Base-by-base conservation (phyloP, 92 coral and sea anemone species). In the Paramuricea clavata region DNA sequence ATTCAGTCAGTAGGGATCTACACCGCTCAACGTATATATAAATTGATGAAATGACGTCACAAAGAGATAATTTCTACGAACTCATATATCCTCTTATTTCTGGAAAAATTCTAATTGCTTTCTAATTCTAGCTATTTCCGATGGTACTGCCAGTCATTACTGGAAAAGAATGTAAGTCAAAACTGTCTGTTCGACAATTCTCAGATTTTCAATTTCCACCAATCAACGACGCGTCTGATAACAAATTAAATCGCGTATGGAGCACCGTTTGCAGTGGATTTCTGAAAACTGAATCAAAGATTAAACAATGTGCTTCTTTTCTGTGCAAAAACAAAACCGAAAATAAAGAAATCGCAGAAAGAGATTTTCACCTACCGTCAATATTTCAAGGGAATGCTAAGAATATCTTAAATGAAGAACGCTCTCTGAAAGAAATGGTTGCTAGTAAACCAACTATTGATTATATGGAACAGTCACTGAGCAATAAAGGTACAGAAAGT, bases 131-230 rank as follows among this genome's bases (percentile, higher is more conserved):
- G 22, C 13, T 0, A n/a, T 31, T 34, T 17, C 23, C 57, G 4
- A 79, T 79, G 84, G 84, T 59, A 39, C 56, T 79, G 21, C 84
- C 84, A 15, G 23, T 3, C 13, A 79, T 79, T 23, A 16, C 25
- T 3, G 84, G 84, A 35, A 44, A 21, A 59, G 73, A 59, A 16
- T 79, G 43, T 28, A 36, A 34, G 5, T 39, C 27, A 34, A 36
- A 49, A 76, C 32, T 26, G 7, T 33, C 65, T 11, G 41, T 41
- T 28, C 42, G 54, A 36, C 82, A 56, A 34, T 21, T 32, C 54
- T 21, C 72, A 23, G 7, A 59, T 36, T 59, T 43, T 34, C 73
- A 28, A 23, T 61, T 79, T 21, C 84, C 84, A 26, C 84, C 84
- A 61, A 35, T 79, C 5, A 25, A 36, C 23, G 12, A 59, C 42